Base-by-base conservation (phyloP, 35 echinoderm and acorn worm genomes). In the Eucidaris tribuloides region DNA sequence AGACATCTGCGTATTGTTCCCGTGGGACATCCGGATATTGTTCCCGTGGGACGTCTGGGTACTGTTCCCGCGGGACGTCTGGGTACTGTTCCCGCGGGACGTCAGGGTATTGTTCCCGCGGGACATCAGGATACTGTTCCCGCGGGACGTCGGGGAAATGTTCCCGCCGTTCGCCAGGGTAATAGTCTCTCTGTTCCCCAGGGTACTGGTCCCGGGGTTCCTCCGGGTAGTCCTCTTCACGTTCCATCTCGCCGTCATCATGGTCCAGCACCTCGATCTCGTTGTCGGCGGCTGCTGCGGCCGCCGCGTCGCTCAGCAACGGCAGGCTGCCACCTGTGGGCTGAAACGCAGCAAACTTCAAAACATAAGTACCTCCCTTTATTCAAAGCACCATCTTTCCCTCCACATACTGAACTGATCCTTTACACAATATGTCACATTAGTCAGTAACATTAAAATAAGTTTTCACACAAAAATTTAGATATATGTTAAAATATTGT, bases 301-400 rank as follows among this genome's bases (percentile, higher is more conserved):
- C 66, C n/a, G 66, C 68, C 44, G 68, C 68, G 44, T 74, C 68
- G n/a, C 68, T 74, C n/a, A 74, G 23, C 68, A 74, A 44, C 23
- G 68, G 68, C 41, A 74, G 44, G n/a, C 68, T 74, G 7, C 68
- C 68, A 44, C 68, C 68, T 22, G 44, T 38, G 23, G 68, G 68
- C 68, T 74, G 68, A 14, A 41, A 43, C 18, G 5, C 13, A 64
- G n/a, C n/a, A n/a, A n/a, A n/a, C n/a, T n/a, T n/a, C n/a, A n/a
- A n/a, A n/a, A n/a, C n/a, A n/a, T n/a, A n/a, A n/a, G n/a, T n/a
- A n/a, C n/a, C n/a, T n/a, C n/a, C n/a, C n/a, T n/a, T n/a, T n/a
- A n/a, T n/a, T n/a, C n/a, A n/a, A n/a, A n/a, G n/a, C n/a, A n/a
- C n/a, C n/a, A n/a, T n/a, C n/a, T n/a, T n/a, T n/a, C n/a, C n/a